A percentile compares a stretch with the other conserved stretches of the same genome.
Conservation (phyloP, 2,797 vertebrate species). For the Phataginus tricuspis region DNA sequence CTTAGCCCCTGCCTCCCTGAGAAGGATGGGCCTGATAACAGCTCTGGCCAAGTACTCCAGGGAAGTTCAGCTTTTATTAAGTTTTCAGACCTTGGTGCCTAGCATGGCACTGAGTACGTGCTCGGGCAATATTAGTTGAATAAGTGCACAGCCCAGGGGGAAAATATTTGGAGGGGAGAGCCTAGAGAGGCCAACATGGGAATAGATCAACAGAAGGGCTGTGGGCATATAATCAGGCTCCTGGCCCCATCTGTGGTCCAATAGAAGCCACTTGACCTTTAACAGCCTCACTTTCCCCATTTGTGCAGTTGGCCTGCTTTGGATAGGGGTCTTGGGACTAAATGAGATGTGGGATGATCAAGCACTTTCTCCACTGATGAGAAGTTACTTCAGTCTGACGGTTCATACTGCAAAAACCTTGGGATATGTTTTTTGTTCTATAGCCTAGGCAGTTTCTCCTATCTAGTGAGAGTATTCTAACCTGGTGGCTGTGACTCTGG, state of each 20-base stretch:
- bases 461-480: slow-evolving; percentile 16
- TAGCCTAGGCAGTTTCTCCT: not conserved
- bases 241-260: not conserved
- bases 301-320: not conserved
- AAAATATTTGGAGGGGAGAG: not conserved
- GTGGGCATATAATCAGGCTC: not conserved
- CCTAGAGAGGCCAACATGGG: not conserved
- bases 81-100: not conserved
- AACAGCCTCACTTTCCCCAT: not conserved
- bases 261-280: not conserved
- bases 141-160: not conserved
- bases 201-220: not conserved
- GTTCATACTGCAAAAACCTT: not conserved
- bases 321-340: not conserved
- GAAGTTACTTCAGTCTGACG: not conserved
- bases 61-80: not conserved
- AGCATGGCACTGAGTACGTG: not conserved
- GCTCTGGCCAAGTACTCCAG: not conserved
- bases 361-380: not conserved
- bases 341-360: not conserved
- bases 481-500: slow-evolving; percentile 19
- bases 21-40: not conserved
- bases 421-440: not conserved
- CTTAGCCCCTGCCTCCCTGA: slow-evolving; percentile 20
- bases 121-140: not conserved